Conservation (phyloP, 2,888 invertebrate genomes). For the Bombylius discolor region DNA sequence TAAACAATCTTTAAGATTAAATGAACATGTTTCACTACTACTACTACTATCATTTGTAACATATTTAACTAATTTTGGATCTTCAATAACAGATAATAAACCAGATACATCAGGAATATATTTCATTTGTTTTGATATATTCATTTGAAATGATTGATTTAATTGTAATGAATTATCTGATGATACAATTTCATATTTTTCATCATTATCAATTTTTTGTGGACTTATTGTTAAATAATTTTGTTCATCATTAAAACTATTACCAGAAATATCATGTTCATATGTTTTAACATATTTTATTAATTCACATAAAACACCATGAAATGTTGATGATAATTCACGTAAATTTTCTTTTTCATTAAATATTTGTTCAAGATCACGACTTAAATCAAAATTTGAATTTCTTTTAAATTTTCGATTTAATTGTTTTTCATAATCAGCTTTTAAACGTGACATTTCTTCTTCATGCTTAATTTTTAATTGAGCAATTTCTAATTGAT, state of each 20-base stretch:
- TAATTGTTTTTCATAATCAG: constrained; percentile 34
- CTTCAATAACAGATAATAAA: constrained; percentile 47
- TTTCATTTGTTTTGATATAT: constrained; percentile 38
- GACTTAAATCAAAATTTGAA: constrained; percentile 31
- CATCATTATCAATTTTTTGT: not conserved
- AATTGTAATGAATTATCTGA: not conserved
- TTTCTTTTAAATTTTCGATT: constrained; percentile 35
- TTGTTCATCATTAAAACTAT: constrained; percentile 32
- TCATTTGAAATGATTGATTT: not conserved
- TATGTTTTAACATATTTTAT: constrained; percentile 61
- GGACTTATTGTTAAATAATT: constrained; percentile 3
- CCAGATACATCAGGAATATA: constrained; percentile 56
- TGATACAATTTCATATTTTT: not conserved
- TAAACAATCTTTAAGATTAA: constrained; percentile 54
- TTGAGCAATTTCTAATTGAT: constrained; percentile 45
- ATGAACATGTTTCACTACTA: constrained; percentile 34
- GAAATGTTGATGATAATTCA: constrained; percentile 50
- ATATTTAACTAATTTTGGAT: constrained; percentile 44
- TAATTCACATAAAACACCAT: constrained; percentile 52
- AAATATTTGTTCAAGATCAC: constrained; percentile 32
- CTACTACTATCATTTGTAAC: constrained; percentile 40
- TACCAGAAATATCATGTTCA: constrained; percentile 64
- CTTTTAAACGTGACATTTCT: constrained; percentile 41
- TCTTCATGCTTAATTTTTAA: constrained; percentile 44
- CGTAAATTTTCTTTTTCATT: constrained; percentile 48